A percentile compares a stretch with the other conserved stretches of the same genome.
These are phyloP conservation scores for Ornithoptera alexandrae DNA, from an alignment of 2,888 invertebrate genomes.

Conservation along the genomic window DNA sequence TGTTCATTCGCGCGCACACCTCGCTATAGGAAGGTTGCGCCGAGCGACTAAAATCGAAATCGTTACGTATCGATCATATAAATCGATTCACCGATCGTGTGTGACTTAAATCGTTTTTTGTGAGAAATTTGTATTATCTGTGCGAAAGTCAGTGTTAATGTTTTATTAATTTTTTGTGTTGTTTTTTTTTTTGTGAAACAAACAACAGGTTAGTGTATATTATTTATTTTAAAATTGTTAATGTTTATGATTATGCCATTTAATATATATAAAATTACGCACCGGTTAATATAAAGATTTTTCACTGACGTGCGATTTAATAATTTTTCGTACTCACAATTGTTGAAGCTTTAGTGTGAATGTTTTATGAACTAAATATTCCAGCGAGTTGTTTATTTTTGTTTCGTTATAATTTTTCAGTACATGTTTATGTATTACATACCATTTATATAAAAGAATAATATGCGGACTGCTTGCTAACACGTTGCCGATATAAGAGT, in stretches of 20 bases:
- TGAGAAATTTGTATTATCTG: constrained; percentile 18
- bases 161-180: constrained; percentile 13
- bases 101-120: constrained; percentile 36
- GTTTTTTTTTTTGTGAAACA: constrained; percentile 3
- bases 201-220: constrained; percentile 36
- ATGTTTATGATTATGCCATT: neutral
- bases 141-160: constrained; percentile 18
- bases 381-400: too few species aligned
- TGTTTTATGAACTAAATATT: too few species aligned
- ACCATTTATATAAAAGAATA: neutral
- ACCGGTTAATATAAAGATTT: too few species aligned
- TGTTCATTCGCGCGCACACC: constrained; percentile 69
- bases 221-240: constrained; percentile 26
- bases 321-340: too few species aligned
- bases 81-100: constrained; percentile 31
- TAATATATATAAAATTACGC: neutral
- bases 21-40: constrained; percentile 58
- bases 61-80: constrained; percentile 48
- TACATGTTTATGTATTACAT: too few species aligned
- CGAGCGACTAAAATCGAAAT: constrained; percentile 32
- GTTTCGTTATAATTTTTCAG: too few species aligned
- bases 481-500: constrained; percentile 48
- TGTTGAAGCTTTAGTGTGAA: too few species aligned
- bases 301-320: too few species aligned
- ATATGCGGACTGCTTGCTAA: constrained; percentile 31